These are phyloP conservation scores for Macrosiphum euphorbiae DNA, from an alignment of 2,888 invertebrate genomes.

Conservation along the genomic window DNA sequence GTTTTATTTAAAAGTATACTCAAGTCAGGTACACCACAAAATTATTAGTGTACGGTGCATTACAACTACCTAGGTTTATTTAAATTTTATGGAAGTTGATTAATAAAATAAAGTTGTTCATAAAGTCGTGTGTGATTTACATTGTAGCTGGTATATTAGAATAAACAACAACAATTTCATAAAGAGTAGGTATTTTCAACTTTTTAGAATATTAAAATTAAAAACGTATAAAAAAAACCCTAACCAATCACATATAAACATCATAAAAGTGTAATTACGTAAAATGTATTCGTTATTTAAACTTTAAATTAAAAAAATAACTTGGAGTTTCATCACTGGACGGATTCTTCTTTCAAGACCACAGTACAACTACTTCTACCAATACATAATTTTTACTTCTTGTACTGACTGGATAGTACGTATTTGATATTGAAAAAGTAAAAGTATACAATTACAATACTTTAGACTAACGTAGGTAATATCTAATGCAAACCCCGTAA, in stretches of 20 bases:
- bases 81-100: background rate
- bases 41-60: background rate
- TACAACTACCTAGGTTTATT: background rate
- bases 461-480: background rate
- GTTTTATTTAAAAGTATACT: background rate
- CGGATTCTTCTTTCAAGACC: too few relatives aligned
- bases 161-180: background rate
- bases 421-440: too few relatives aligned
- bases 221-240: background rate
- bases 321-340: too few relatives aligned
- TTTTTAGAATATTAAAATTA: background rate
- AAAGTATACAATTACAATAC: background rate
- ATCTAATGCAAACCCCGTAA: background rate
- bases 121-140: background rate
- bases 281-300: background rate
- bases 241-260: background rate
- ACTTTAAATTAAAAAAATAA: too few relatives aligned
- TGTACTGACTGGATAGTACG: too few relatives aligned
- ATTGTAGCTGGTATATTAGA: background rate
- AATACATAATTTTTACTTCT: too few relatives aligned
- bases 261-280: background rate
- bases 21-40: background rate
- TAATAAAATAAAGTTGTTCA: background rate
- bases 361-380: too few relatives aligned
- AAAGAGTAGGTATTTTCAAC: background rate